phyloP scores from a whole-genome alignment of 2,797 vertebrate species.

The Tapera naevia region DNA sequence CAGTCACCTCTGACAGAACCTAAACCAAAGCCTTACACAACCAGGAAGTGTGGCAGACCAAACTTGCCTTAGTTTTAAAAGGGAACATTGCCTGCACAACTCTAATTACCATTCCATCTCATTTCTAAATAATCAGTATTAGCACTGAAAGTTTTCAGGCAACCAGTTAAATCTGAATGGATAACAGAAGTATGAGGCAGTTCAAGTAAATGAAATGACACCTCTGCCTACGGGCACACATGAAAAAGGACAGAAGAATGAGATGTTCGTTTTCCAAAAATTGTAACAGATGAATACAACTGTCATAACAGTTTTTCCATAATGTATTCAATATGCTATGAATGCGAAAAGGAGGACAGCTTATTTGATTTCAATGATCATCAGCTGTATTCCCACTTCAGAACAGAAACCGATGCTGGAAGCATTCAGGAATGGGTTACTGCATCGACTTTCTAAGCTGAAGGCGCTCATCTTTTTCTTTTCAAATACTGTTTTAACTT shows the following conservation, averaged over 20 bases:
- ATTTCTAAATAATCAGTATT: conserved; percentile 2
- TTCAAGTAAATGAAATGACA: conserved; percentile 22
- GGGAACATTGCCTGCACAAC: background rate
- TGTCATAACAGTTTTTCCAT: background rate
- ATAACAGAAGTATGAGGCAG: background rate
- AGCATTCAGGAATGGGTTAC: background rate
- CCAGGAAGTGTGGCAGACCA: background rate
- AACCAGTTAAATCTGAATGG: conserved; percentile 10
- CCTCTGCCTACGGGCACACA: background rate
- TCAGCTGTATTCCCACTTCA: conserved; percentile 1
- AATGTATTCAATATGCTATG: background rate
- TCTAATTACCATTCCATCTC: conserved; percentile 21
- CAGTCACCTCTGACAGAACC: background rate
- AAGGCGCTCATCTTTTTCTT: background rate
- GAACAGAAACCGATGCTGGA: background rate
- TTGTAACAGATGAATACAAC: conserved; percentile 10
- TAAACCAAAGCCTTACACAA: background rate
- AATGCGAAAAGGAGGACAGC: background rate
- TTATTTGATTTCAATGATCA: background rate
- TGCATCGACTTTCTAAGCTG: background rate
- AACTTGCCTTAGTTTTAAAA: conserved; percentile 3
- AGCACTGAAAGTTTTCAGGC: conserved; percentile 19
- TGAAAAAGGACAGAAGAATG: background rate
- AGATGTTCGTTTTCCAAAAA: background rate
- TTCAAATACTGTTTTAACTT: background rate